Percentiles rank a stretch among this genome's conserved stretches.
These are phyloP conservation scores for Drosophila neutralis DNA, from an alignment of 2,888 invertebrate genomes.

Conservation along the genomic window DNA sequence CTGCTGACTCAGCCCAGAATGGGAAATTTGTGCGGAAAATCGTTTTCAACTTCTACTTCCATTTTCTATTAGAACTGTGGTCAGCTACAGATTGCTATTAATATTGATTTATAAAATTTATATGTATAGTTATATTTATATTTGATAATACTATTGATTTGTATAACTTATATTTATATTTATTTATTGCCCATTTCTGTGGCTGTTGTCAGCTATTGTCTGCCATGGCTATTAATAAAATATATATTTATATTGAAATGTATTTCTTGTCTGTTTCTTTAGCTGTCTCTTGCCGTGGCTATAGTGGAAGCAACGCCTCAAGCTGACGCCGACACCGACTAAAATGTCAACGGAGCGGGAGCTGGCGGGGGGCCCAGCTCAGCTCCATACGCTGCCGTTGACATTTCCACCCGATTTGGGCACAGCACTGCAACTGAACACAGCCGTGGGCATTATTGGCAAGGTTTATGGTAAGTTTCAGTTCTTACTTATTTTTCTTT, in stretches of 20 bases:
- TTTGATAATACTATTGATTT: background rate
- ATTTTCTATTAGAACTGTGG: background rate
- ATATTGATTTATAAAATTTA: background rate
- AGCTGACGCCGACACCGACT: constrained; percentile 84
- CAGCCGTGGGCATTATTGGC: constrained; percentile 86
- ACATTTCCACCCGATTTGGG: constrained; percentile 85
- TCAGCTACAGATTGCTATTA: background rate
- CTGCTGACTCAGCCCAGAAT: background rate
- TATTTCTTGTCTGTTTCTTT: constrained; percentile 7
- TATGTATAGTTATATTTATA: background rate
- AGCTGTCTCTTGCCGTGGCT: constrained; percentile 52
- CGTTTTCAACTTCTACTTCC: background rate
- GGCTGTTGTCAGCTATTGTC: constrained; percentile 32
- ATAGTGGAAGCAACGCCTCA: constrained; percentile 71
- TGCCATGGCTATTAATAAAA: background rate
- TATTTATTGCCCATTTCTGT: constrained; percentile 10
- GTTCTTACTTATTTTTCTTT: background rate
- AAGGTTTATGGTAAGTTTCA: constrained; percentile 86
- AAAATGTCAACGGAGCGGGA: constrained; percentile 87
- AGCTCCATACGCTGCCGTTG: constrained; percentile 85
- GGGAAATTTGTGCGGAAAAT: background rate
- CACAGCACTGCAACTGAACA: constrained; percentile 85
- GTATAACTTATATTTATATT: background rate
- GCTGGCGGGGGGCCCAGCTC: constrained; percentile 86
- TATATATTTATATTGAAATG: background rate